Evolutionary conservation across 64 coral and sea anemone genomes (phyloP).

Genomic region (Montipora foliosa): DNA sequence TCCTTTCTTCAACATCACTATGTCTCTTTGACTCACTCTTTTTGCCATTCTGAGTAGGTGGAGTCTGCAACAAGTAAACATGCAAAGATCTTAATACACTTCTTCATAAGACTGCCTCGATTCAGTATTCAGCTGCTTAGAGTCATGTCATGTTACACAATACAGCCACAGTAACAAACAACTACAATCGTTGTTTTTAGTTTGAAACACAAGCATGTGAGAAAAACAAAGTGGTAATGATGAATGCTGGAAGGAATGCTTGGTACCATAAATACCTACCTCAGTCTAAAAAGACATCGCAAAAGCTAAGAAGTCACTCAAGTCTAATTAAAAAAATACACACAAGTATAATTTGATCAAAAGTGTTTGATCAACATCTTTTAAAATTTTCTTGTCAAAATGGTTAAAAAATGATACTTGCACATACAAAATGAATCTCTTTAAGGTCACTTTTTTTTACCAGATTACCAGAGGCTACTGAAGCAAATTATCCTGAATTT

Average conservation of each 20-base stretch:
- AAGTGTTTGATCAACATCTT: not conserved
- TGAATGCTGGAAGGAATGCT: slow-evolving; percentile 8
- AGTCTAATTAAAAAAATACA: slow-evolving; percentile 56
- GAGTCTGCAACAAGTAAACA: slow-evolving; percentile 28
- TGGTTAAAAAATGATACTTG: not conserved
- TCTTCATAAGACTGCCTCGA: too few relatives aligned
- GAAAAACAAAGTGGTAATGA: not conserved
- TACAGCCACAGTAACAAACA: not conserved
- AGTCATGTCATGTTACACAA: too few relatives aligned
- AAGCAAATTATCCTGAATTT: too few relatives aligned
- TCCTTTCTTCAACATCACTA: slow-evolving; percentile 81
- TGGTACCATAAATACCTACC: slow-evolving; percentile 60
- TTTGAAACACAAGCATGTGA: not conserved
- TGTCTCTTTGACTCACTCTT: slow-evolving; percentile 69
- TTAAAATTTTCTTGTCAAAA: too few relatives aligned
- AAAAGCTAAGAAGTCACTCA: slow-evolving; percentile 62
- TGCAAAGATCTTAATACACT: not conserved
- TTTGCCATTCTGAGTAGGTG: slow-evolving; percentile 73
- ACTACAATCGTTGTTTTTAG: not conserved
- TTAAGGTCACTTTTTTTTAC: too few relatives aligned
- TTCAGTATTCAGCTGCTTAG: too few relatives aligned
- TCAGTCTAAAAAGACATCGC: slow-evolving; percentile 31
- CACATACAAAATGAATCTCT: too few relatives aligned
- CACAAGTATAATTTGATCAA: slow-evolving; percentile 36
- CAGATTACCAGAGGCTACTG: too few relatives aligned